These are phyloP conservation scores for Omphaloscelis lunosa DNA, from an alignment of 2,888 invertebrate species.

Conservation along the genomic window DNA sequence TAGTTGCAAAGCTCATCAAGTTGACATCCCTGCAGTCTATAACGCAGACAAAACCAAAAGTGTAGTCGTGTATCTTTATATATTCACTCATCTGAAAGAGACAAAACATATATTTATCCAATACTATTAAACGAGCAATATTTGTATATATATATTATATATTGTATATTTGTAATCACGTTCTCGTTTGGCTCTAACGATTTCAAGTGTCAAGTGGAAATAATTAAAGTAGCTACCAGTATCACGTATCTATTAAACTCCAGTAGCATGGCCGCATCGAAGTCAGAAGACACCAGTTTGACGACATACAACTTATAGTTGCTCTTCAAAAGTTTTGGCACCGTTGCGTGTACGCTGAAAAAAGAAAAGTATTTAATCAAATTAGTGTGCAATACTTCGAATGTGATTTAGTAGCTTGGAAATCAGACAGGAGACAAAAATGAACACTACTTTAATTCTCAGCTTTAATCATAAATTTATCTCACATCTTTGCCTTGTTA, in stretches of 20 bases:
- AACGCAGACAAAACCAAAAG: background rate
- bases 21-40: conserved; percentile 38
- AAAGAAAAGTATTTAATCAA: background rate
- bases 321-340: conserved; percentile 11
- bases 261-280: background rate
- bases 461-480: too few relatives aligned
- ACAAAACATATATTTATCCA: background rate
- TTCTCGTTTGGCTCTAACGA: too few relatives aligned
- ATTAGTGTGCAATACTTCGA: too few relatives aligned
- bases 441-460: too few relatives aligned
- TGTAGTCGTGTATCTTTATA: conserved; percentile 19
- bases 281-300: conserved; percentile 18
- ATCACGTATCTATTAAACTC: conserved; percentile 10
- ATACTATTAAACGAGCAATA: too few relatives aligned
- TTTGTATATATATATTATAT: too few relatives aligned
- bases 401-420: background rate
- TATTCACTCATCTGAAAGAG: conserved; percentile 39
- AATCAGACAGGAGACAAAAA: background rate
- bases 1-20: conserved; percentile 19
- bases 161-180: too few relatives aligned
- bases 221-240: conserved; percentile 12
- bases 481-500: too few relatives aligned
- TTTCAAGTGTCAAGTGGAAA: background rate
- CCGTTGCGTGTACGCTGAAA: conserved; percentile 10
- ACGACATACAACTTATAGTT: background rate